Base-by-base conservation (phyloP, 2,113 vertebrate species). In the Rhipidura dahli region DNA sequence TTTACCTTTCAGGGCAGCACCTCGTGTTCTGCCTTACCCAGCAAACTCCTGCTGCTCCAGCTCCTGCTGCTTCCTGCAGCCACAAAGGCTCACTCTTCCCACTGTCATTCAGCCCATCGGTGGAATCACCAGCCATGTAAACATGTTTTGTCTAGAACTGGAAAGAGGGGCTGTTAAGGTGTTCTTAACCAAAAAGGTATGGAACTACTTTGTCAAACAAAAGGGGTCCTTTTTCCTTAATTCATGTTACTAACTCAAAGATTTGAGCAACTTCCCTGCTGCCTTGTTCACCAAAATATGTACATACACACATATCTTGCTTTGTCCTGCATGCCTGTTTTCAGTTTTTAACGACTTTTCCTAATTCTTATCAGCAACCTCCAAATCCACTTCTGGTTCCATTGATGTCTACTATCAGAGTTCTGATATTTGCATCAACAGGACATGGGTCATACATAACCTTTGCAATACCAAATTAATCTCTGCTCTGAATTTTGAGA, bases 21-120 rank as follows among this genome's bases (percentile, higher is more conserved):
- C 23, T 64, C 2, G 2, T 14, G 11, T 57, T 78, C 60, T 87
- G 42, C 14, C 39, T 78, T 39, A 59, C 14, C 47, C 35, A 59
- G 47, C 44, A 28, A 5, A 13, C 57, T 1, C 0, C 3, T 4
- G 33, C 51, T 1, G 3, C n/a, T 42, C 21, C 7, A 1, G 30
- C 65, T 83, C 42, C 50, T 77, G 45, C 47, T 81, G 31, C 61
- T 64, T 59, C 51, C 53, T 59, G 59, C 44, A 68, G 33, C 16
- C 51, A 23, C 56, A 66, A 37, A 73, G n/a, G 51, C 23, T n/a
- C 39, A 14, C 65, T 39, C 49, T 71, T 21, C 42, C 26, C 23
- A 12, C 19, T 30, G 27, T 23, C 64, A 15, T 60, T 65, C 60
- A 64, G 31, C 39, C 37, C 33, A 40, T 23, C 4, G 1, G 14